Conservation (phyloP, 2,888 invertebrate genomes). For the Ormyrus rosae region DNA sequence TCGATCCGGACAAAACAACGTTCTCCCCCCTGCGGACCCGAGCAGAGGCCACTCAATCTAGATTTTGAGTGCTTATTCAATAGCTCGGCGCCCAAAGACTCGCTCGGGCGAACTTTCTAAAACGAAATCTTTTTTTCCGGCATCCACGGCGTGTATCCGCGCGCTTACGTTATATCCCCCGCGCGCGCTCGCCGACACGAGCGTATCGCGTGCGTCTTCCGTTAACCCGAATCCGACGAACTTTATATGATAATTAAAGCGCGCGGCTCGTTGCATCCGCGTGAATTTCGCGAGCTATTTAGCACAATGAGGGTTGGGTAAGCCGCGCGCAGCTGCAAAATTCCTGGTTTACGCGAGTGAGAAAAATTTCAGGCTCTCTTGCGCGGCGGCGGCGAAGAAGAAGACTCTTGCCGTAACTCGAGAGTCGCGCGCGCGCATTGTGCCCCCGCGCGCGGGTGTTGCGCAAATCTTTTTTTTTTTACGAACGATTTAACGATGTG, state of each 20-base stretch:
- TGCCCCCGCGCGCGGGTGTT: conserved; percentile 7
- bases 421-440: not conserved
- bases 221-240: conserved; percentile 5
- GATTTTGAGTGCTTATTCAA: conserved; percentile 42
- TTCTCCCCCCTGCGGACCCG: not conserved
- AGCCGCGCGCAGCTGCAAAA: not conserved
- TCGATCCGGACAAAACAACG: not conserved
- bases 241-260: conserved; percentile 39
- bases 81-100: not conserved
- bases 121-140: conserved; percentile 24
- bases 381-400: not conserved
- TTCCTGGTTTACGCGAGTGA: conserved; percentile 21
- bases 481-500: conserved; percentile 33
- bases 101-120: conserved; percentile 41
- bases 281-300: conserved; percentile 45
- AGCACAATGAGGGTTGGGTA: conserved; percentile 35
- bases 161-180: too few species aligned
- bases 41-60: conserved; percentile 15
- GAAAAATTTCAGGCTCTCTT: conserved; percentile 28
- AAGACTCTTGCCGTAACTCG: not conserved
- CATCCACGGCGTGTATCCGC: too few species aligned
- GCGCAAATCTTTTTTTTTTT: conserved; percentile 23
- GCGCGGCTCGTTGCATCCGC: not conserved
- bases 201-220: not conserved
- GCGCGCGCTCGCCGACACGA: not conserved